phyloP scores from a whole-genome alignment of 2,888 invertebrate species.

The Parelbella ahira region DNA sequence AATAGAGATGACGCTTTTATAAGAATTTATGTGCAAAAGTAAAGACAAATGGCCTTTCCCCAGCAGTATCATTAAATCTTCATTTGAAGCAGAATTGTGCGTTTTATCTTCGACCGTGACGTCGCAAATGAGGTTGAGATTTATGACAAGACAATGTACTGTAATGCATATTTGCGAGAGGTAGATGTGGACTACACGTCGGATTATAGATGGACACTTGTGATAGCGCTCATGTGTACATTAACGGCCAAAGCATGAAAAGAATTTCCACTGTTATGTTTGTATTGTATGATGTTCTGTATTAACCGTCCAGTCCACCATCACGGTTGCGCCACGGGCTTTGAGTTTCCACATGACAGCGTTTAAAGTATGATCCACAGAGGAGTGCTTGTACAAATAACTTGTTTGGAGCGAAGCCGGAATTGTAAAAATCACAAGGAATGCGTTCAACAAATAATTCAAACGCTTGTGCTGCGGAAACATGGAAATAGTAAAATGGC shows the following conservation, averaged over 20 bases:
- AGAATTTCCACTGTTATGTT: slow-evolving; percentile 2
- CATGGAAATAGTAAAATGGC: slow-evolving; percentile 7
- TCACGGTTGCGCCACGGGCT: slow-evolving; percentile 10
- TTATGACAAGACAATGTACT: slow-evolving; percentile 3
- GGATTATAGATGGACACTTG: too few species aligned
- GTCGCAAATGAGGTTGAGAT: slow-evolving; percentile 3
- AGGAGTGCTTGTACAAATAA: neutral
- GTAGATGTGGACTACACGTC: too few species aligned
- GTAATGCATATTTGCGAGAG: neutral
- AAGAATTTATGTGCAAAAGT: slow-evolving; percentile 15
- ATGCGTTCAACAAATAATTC: slow-evolving; percentile 6
- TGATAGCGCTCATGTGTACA: too few species aligned
- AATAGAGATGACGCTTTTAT: slow-evolving; percentile 13
- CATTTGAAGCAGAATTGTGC: slow-evolving; percentile 2
- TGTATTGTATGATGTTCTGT: slow-evolving; percentile 2
- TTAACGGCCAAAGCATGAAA: slow-evolving; percentile 7
- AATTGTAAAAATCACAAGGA: slow-evolving; percentile 17
- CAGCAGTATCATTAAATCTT: slow-evolving; percentile 9
- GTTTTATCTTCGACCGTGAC: slow-evolving; percentile 3
- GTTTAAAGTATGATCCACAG: slow-evolving; percentile 5
- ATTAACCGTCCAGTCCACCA: slow-evolving; percentile 7
- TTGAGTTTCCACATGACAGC: slow-evolving; percentile 19
- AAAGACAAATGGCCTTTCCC: slow-evolving; percentile 12
- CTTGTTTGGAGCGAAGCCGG: slow-evolving; percentile 2
- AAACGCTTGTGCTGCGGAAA: neutral